Evolutionary conservation across 2,888 invertebrate species (phyloP), one percentile per base, ranked within the genome.

Genomic region (Physocephala rufipes): DNA sequence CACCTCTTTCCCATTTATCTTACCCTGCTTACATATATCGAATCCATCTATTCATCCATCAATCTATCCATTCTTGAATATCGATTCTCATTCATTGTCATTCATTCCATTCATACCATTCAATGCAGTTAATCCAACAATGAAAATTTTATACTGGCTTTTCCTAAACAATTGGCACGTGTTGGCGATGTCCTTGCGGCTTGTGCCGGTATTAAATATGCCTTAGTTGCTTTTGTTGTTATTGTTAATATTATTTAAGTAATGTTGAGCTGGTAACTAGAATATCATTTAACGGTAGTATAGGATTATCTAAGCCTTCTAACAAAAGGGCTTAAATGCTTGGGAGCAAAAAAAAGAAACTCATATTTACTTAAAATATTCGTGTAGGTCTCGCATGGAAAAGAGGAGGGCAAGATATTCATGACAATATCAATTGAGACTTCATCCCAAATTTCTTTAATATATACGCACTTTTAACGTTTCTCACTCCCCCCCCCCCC

Each of bases 231-330:
- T 77, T 47, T 55, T 62, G 63, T 58, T 28, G 65, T 58, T 69
- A 24, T 16, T 24, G 21, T 45, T 58, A 49, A 55, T 64, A 53
- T 66, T 70, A 61, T 62, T 36, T 36, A 36, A 7, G 36, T 72
- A 61, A 65, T 67, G 70, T 64, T 73, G 71, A 59, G 76, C 70
- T 78, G 78, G 78, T 77, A 81, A 81, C 81, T 80, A 80, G 81
- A 80, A 82, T 82, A 82, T 83, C 82, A 83, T 83, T 82, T 83
- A 81, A 81, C 79, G 82, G 81, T 80, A 80, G 82, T 75, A 79
- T 76, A 73, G 83, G 82, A 83, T 82, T 83, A 82, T 81, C 78
- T 82, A 83, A 82, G 81, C 78, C 74, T 78, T 76, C 78, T 81
- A 81, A 9, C 82, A 79, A 78, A 63, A 74, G 74, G 70, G 80